These are phyloP conservation scores for Strongylocentrotus purpuratus DNA, from an alignment of 35 echinoderm and acorn worm genomes.

Conservation along the genomic window DNA sequence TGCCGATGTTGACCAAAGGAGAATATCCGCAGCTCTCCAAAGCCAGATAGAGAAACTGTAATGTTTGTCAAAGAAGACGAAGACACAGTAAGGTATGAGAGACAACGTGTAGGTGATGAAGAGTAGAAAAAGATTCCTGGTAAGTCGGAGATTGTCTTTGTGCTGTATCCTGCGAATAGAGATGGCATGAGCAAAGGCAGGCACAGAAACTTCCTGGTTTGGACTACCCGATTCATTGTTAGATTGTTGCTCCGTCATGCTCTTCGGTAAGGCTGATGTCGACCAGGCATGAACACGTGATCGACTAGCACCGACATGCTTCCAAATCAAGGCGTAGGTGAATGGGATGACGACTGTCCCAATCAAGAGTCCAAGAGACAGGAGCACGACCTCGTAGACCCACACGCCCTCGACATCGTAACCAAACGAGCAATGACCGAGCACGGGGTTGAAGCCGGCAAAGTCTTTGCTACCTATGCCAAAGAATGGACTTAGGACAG, in stretches of 20 bases:
- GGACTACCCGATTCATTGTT: background rate
- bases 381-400: slow-evolving; percentile 22
- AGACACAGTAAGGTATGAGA: background rate
- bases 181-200: background rate
- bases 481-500: slow-evolving; percentile 22
- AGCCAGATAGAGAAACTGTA: background rate
- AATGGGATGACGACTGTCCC: slow-evolving; percentile 27
- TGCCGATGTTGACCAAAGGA: background rate
- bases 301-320: slow-evolving; percentile 32
- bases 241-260: background rate
- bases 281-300: slow-evolving; percentile 15
- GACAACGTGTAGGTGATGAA: slow-evolving; percentile 34
- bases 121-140: background rate
- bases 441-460: slow-evolving; percentile 26
- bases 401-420: slow-evolving; percentile 31
- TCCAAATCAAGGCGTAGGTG: slow-evolving; percentile 34
- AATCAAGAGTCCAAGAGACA: slow-evolving; percentile 22
- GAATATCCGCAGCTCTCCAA: slow-evolving; percentile 33
- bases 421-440: slow-evolving; percentile 42
- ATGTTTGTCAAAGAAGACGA: background rate
- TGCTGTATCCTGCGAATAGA: background rate
- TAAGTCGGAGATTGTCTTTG: slow-evolving; percentile 29
- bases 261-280: background rate
- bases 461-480: slow-evolving; percentile 21
- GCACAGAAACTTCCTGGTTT: background rate